Evolutionary conservation across 2,888 invertebrate species (phyloP).

Genomic region (Agrotis ipsilon): DNA sequence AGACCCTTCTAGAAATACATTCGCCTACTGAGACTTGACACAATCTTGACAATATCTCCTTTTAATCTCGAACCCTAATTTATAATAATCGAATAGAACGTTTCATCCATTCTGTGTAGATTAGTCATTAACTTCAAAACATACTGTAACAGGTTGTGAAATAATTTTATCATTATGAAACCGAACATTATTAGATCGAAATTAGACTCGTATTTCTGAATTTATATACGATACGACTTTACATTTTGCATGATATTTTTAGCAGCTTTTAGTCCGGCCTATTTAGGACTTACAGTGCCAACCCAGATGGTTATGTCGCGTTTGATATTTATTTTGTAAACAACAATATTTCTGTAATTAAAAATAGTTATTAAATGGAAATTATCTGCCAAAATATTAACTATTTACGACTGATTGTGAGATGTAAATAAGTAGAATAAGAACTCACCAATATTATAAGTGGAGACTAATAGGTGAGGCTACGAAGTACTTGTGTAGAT

Average conservation of each 20-base stretch:
- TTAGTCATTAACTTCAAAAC: slow-evolving; percentile 72
- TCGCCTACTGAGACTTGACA: slow-evolving; percentile 73
- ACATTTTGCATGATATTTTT: slow-evolving; percentile 80
- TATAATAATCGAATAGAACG: slow-evolving; percentile 72
- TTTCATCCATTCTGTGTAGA: slow-evolving; percentile 74
- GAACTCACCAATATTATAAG: slow-evolving; percentile 86
- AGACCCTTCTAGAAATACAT: slow-evolving; percentile 75
- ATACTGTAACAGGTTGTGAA: slow-evolving; percentile 88
- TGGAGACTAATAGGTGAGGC: slow-evolving; percentile 79
- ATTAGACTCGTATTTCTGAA: slow-evolving; percentile 76
- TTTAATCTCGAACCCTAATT: slow-evolving; percentile 79
- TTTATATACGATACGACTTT: slow-evolving; percentile 78
- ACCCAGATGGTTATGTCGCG: slow-evolving; percentile 78
- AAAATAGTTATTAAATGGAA: slow-evolving; percentile 76
- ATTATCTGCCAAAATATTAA: slow-evolving; percentile 88
- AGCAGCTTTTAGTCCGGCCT: slow-evolving; percentile 88
- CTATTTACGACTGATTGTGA: slow-evolving; percentile 90
- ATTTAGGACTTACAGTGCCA: slow-evolving; percentile 85
- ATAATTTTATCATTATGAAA: slow-evolving; percentile 78
- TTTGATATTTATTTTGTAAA: slow-evolving; percentile 73
- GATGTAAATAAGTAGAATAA: slow-evolving; percentile 89
- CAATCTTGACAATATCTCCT: slow-evolving; percentile 88
- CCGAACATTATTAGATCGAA: slow-evolving; percentile 63
- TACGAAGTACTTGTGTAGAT: slow-evolving; percentile 86
- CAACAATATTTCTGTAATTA: slow-evolving; percentile 71